A percentile compares a stretch with the other conserved stretches of the same genome.
phyloP scores from a whole-genome alignment of 2,113 vertebrate genomes.

The Sinocyclocheilus maitianheensis region DNA sequence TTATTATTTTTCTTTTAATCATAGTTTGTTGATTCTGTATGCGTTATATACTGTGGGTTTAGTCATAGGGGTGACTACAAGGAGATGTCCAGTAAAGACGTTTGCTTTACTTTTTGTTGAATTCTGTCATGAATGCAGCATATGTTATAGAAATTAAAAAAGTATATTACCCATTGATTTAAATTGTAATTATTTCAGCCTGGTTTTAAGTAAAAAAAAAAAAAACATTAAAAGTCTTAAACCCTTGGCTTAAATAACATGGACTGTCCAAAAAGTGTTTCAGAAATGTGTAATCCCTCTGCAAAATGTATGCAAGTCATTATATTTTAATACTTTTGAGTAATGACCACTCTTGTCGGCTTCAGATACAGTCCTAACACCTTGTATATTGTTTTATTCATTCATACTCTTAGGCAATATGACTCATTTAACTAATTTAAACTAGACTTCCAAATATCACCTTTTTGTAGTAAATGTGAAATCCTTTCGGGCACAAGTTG shows the following conservation, averaged over 20 bases:
- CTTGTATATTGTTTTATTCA: neutral
- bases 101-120: slow-evolving; percentile 17
- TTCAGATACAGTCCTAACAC: neutral
- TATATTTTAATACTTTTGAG: neutral
- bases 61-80: neutral
- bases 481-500: neutral
- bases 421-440: neutral
- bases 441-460: neutral
- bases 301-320: neutral
- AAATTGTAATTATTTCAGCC: neutral
- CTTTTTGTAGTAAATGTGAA: neutral
- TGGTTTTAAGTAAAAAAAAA: no score
- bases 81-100: slow-evolving; percentile 7
- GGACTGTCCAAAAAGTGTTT: neutral
- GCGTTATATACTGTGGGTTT: neutral
- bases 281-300: neutral
- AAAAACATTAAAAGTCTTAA: no score
- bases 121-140: slow-evolving; percentile 14
- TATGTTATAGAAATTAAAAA: slow-evolving; percentile 22
- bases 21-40: slow-evolving; percentile 18
- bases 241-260: no score
- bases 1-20: slow-evolving; percentile 28
- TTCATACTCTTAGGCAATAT: neutral
- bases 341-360: neutral
- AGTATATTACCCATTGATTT: slow-evolving; percentile 19